Evolutionary conservation across 2,113 vertebrate species (phyloP).

Genomic region (Siphamia tubifer): DNA sequence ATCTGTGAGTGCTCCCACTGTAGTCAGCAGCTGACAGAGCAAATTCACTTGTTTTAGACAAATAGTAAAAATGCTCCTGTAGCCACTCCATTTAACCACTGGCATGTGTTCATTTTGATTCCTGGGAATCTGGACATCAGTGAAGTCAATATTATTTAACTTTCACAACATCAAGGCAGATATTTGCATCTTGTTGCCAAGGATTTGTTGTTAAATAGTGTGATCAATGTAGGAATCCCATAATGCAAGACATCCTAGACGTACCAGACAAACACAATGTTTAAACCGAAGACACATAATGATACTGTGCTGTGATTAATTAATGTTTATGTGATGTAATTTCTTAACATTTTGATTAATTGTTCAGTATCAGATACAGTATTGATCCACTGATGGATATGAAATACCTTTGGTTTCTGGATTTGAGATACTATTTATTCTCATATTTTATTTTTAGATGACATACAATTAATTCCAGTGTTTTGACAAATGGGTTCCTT

Average conservation of each 20-base stretch:
- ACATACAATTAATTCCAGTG: no score
- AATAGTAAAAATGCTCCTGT: conserved; percentile 9
- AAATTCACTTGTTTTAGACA: conserved; percentile 21
- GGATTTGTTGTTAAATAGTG: neutral
- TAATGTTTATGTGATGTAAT: no score
- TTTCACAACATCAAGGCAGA: neutral
- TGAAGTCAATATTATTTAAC: neutral
- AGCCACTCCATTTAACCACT: neutral
- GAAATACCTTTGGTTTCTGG: no score
- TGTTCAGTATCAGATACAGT: no score
- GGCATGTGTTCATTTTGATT: neutral
- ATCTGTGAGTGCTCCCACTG: conserved; percentile 34
- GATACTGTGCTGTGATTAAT: no score
- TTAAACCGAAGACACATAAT: no score
- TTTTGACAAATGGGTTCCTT: no score
- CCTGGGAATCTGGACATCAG: neutral
- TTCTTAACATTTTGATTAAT: no score
- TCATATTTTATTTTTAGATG: no score
- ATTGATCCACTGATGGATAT: no score
- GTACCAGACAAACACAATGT: no score
- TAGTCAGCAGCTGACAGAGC: conserved; percentile 40
- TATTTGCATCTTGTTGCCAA: neutral
- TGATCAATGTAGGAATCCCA: neutral
- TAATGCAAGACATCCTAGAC: neutral
- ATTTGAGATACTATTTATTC: no score